Conservation (phyloP, 2,113 vertebrate genomes). For the Chlamydotis undulata region DNA sequence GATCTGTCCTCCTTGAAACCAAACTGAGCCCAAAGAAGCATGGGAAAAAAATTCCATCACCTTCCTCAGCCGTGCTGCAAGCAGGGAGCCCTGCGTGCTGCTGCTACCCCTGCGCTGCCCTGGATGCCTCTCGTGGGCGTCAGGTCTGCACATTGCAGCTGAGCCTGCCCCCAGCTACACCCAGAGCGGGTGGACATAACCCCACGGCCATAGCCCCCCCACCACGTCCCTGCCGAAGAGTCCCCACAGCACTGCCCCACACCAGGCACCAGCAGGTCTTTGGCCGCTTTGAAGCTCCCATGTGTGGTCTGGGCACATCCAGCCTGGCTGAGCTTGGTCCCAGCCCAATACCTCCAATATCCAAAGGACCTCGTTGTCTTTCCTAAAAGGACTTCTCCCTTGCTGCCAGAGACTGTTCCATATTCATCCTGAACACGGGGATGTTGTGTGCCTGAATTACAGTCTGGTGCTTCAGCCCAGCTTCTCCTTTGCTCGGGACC, state of each 20-base stretch:
- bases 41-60: neutral
- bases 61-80: neutral
- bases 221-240: neutral
- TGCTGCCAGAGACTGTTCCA: neutral
- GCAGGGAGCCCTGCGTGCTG: neutral
- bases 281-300: neutral
- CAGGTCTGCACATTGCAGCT: neutral
- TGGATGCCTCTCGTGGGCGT: neutral
- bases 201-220: neutral
- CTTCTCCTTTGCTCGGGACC: neutral
- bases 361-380: neutral
- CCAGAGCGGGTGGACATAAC: accelerated
- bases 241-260: neutral
- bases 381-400: neutral
- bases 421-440: accelerated
- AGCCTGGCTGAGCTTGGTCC: neutral
- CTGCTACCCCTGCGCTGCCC: neutral
- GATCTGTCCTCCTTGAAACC: neutral
- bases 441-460: neutral
- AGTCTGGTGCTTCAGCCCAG: neutral
- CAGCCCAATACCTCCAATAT: neutral
- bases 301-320: neutral
- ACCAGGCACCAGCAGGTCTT: neutral
- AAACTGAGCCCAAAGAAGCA: neutral
- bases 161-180: neutral